phyloP scores from a whole-genome alignment of 2,888 invertebrate species.

The Exocentrus adspersus region DNA sequence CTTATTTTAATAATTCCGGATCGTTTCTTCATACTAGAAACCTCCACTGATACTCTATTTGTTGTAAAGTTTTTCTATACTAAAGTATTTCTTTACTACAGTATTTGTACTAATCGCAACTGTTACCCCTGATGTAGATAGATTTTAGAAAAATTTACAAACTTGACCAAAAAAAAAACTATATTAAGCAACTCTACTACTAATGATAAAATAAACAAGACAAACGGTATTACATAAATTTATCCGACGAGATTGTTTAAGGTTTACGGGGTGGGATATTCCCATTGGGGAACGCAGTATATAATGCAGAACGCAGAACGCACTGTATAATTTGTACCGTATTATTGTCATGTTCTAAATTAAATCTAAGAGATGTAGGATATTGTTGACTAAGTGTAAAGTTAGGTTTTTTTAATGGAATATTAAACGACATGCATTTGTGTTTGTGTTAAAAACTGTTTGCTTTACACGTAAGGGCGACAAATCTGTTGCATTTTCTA shows the following conservation, averaged over 20 bases:
- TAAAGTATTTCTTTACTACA: conserved; percentile 44
- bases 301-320: too few species aligned
- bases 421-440: not conserved
- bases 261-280: conserved; percentile 18
- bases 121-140: conserved; percentile 49
- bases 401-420: not conserved
- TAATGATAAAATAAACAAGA: conserved; percentile 22
- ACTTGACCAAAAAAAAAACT: conserved; percentile 48
- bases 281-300: not conserved
- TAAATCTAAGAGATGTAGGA: conserved; percentile 8
- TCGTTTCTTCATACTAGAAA: too few species aligned
- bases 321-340: conserved; percentile 20
- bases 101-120: conserved; percentile 44
- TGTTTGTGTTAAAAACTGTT: not conserved
- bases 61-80: conserved; percentile 42
- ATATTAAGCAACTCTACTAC: conserved; percentile 21
- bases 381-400: conserved; percentile 24
- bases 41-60: too few species aligned
- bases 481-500: conserved; percentile 23
- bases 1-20: too few species aligned
- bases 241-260: too few species aligned
- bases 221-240: conserved; percentile 23
- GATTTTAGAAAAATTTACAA: conserved; percentile 52
- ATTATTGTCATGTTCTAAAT: conserved; percentile 22
- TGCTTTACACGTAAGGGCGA: conserved; percentile 15